phyloP scores from a whole-genome alignment of 2,113 vertebrate species.

The Nerophis lumbriciformis region DNA sequence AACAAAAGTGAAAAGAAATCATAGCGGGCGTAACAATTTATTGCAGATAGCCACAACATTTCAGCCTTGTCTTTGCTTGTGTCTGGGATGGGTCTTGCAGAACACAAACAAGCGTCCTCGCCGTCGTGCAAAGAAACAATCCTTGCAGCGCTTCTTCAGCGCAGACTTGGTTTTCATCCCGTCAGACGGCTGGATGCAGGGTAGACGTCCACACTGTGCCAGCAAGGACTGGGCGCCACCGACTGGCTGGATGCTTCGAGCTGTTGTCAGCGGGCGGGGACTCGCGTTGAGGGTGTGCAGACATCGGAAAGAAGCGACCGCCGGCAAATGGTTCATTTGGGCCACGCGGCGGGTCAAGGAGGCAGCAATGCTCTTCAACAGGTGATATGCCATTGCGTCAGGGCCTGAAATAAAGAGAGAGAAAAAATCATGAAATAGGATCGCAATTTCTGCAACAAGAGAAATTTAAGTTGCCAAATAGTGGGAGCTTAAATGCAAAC shows the following conservation, averaged over 20 bases:
- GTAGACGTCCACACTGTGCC: constrained; percentile 33
- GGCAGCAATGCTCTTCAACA: constrained; percentile 52
- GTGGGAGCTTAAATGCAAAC: no score
- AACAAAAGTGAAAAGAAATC: neutral
- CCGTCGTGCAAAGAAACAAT: constrained; percentile 83
- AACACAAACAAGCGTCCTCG: constrained; percentile 75
- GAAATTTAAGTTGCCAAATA: no score
- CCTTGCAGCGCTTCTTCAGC: constrained; percentile 81
- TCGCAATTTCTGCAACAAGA: no score
- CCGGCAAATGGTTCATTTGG: constrained; percentile 36
- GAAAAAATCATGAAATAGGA: neutral
- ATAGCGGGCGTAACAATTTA: constrained; percentile 37
- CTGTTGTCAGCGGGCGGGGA: constrained; percentile 16
- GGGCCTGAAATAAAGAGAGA: constrained; percentile 30
- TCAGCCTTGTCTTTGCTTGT: constrained; percentile 83
- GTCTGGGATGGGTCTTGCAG: constrained; percentile 81
- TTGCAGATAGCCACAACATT: constrained; percentile 20
- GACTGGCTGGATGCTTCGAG: constrained; percentile 4
- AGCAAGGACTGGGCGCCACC: constrained; percentile 20
- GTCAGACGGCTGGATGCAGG: constrained; percentile 31
- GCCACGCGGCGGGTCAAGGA: constrained; percentile 50
- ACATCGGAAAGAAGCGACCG: constrained; percentile 36
- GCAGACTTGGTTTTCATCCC: constrained; percentile 83
- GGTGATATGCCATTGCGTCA: constrained; percentile 61
- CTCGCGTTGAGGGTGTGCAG: constrained; percentile 34